A percentile compares a stretch with the other conserved stretches of the same genome.
phyloP scores from a whole-genome alignment of 37 sponge, comb jelly and placozoan species.

The Aplysina aerophoba region DNA sequence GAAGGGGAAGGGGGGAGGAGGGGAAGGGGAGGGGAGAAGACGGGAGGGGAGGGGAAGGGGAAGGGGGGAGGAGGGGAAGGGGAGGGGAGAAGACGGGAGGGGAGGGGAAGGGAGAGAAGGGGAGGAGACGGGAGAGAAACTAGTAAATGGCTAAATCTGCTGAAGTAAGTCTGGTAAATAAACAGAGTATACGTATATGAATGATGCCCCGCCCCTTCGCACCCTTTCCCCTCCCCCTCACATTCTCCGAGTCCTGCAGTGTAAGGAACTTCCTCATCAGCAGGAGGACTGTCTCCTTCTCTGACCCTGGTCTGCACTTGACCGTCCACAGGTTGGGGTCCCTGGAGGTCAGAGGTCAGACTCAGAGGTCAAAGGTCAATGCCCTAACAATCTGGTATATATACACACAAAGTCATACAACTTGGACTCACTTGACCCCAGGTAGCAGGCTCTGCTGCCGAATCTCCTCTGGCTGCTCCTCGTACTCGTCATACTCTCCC shows the following conservation, averaged over 20 bases:
- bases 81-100: too few relatives aligned
- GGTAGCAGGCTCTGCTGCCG: constrained; percentile 93
- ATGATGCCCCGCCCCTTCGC: too few relatives aligned
- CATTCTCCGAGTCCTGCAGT: constrained; percentile 71
- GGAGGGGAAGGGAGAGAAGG: too few relatives aligned
- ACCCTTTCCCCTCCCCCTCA: constrained; percentile 26
- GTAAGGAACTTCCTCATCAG: constrained; percentile 92
- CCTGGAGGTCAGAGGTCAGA: constrained; percentile 53
- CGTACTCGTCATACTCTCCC: constrained; percentile 69
- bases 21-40: too few relatives aligned
- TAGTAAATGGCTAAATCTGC: too few relatives aligned
- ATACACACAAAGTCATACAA: not conserved
- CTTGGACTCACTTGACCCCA: constrained; percentile 83
- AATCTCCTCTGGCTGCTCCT: constrained; percentile 75
- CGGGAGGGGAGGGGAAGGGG: too few relatives aligned
- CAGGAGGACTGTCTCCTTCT: constrained; percentile 91
- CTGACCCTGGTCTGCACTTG: constrained; percentile 90
- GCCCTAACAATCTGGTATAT: not conserved
- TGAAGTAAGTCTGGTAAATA: too few relatives aligned
- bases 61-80: too few relatives aligned
- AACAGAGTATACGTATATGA: too few relatives aligned
- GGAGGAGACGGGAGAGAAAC: too few relatives aligned
- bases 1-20: too few relatives aligned
- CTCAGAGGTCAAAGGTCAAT: not conserved
- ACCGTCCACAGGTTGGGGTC: constrained; percentile 97